Evolutionary conservation across 2,113 vertebrate species (phyloP).

Genomic region (Nettapus auritus): DNA sequence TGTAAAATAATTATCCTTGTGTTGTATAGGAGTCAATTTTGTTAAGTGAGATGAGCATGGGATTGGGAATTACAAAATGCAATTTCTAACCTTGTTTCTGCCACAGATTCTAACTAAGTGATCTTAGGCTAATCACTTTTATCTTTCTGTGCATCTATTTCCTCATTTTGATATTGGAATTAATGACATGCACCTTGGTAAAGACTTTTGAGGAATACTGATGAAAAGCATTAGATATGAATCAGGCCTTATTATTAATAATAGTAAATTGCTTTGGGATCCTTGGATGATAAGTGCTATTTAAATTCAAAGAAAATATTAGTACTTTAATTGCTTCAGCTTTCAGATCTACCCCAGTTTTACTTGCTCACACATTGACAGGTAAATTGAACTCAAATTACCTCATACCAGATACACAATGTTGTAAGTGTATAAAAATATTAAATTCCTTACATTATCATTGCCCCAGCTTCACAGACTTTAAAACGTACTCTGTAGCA

Average conservation of each 20-base stretch:
- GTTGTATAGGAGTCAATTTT: background rate
- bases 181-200: constrained; percentile 12
- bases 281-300: constrained; percentile 40
- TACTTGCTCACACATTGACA: constrained; percentile 13
- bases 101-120: background rate
- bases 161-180: constrained; percentile 49
- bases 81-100: constrained; percentile 21
- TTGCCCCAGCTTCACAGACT: background rate
- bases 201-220: constrained; percentile 48
- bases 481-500: background rate
- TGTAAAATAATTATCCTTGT: constrained; percentile 32
- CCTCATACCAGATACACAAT: constrained; percentile 6
- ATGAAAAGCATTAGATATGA: constrained; percentile 53
- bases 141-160: constrained; percentile 33
- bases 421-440: background rate
- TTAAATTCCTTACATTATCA: background rate
- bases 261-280: constrained; percentile 65
- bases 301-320: constrained; percentile 69
- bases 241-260: constrained; percentile 61
- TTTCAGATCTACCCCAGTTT: constrained; percentile 40
- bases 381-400: constrained; percentile 19
- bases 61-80: background rate
- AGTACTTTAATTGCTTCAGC: constrained; percentile 66
- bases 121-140: constrained; percentile 18
- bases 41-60: background rate